Evolutionary conservation across 2,888 invertebrate species (phyloP), one percentile per base, ranked within the genome.

Genomic region (Phragmatobia fuliginosa): DNA sequence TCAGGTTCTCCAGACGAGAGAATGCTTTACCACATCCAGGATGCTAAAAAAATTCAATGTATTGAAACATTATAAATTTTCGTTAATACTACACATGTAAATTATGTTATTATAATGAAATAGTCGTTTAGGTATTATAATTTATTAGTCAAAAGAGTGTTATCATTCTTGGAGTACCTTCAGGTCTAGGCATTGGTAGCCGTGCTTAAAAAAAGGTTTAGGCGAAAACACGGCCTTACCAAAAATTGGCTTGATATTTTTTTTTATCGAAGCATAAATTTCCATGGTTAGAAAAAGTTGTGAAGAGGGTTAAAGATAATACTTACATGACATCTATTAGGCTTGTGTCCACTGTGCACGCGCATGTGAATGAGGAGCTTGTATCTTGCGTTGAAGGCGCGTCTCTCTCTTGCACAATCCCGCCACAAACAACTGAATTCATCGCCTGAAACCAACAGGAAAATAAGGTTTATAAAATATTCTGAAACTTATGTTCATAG

Each of bases 281-380:
- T n/a, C n/a, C n/a, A n/a, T n/a, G n/a, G n/a, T n/a, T n/a, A n/a
- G n/a, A n/a, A 38, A 16, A 38, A 41, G 18, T 41, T 41, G 14
- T 18, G 18, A 36, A 16, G 6, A n/a, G 7, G n/a, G 6, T 63
- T 45, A 33, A 56, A 56, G 3, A 25, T 10, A 28, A 56, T 75
- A 97, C 98, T 97, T 95, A 99, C 99, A 92, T 98, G 98, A 92
- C 99, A 99, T 91, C 98, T 97, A 91, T 99, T 99, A 0, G 99
- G 99, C 89, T 99, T 99, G 88, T 99, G 99, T 7, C 99, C 99
- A 31, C 99, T 99, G 91, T 99, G 99, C 0, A 99, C 98, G 25
- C 99, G 94, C 98, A 99, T 99, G 88, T 99, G 99, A 66, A 98
- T 99, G 58, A 99, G 96, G 60, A 99, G 95, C 92, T 99, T 99